phyloP scores from a whole-genome alignment of 2,888 invertebrate species.

The Calliopum simillimum region DNA sequence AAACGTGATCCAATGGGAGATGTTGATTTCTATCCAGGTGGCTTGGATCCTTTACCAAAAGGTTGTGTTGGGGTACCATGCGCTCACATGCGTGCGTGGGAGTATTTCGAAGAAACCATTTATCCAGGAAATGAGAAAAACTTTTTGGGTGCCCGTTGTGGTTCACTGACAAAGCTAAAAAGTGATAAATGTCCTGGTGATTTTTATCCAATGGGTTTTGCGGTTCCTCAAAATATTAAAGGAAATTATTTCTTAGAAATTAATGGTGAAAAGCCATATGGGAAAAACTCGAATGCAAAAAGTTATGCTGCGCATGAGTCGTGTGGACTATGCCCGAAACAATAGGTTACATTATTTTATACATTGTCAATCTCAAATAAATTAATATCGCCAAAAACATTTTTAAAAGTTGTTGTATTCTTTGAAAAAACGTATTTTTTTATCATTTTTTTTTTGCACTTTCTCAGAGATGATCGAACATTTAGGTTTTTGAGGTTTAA shows the following conservation, averaged over 20 bases:
- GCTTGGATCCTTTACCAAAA: conserved; percentile 55
- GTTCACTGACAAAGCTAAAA: conserved; percentile 56
- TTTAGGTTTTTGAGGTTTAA: too few relatives aligned
- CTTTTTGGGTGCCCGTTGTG: conserved; percentile 60
- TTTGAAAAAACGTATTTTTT: too few relatives aligned
- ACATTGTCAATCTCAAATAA: too few relatives aligned
- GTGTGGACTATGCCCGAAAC: conserved; percentile 32
- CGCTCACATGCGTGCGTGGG: conserved; percentile 62
- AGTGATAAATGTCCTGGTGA: conserved; percentile 54
- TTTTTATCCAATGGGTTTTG: conserved; percentile 61
- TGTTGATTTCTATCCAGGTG: conserved; percentile 65
- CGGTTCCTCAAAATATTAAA: conserved; percentile 52
- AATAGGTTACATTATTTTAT: background rate
- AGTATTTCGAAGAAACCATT: conserved; percentile 61
- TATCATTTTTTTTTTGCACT: too few relatives aligned
- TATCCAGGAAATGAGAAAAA: conserved; percentile 64
- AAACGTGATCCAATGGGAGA: conserved; percentile 63
- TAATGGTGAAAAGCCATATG: conserved; percentile 54
- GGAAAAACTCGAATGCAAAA: conserved; percentile 44
- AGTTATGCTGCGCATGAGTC: background rate
- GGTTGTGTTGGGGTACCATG: conserved; percentile 60
- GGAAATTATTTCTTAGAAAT: conserved; percentile 65
- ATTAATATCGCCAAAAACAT: too few relatives aligned
- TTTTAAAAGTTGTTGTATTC: too few relatives aligned
- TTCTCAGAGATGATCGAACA: too few relatives aligned